A percentile compares a stretch with the other conserved stretches of the same genome.
These are phyloP conservation scores for Hemicentrotus pulcherrimus DNA, from an alignment of 35 echinoderm and acorn worm genomes.

Conservation along the genomic window DNA sequence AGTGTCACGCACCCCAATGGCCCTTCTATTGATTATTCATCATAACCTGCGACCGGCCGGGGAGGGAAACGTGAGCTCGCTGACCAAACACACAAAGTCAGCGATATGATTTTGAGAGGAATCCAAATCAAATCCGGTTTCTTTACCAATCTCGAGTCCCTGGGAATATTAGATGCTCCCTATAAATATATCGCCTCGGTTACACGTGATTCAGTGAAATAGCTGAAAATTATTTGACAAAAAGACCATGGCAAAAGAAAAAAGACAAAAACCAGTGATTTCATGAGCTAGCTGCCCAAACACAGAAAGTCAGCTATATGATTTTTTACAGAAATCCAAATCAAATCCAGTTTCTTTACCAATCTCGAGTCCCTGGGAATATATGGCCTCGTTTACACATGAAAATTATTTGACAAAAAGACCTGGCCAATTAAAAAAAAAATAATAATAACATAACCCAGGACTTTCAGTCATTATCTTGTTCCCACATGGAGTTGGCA, in stretches of 20 bases:
- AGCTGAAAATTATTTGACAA: too few species aligned
- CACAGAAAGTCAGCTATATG: neutral
- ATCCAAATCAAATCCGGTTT: neutral
- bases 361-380: neutral
- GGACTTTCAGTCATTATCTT: too few species aligned
- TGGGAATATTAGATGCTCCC: neutral
- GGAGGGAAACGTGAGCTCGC: neutral
- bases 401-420: too few species aligned
- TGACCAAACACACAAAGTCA: neutral
- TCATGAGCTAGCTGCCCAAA: neutral
- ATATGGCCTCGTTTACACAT: too few species aligned
- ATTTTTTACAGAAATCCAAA: neutral
- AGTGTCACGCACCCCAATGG: neutral
- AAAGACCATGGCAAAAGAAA: too few species aligned
- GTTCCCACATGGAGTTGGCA: too few species aligned
- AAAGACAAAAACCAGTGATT: too few species aligned
- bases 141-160: neutral
- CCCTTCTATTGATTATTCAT: conserved; percentile 12
- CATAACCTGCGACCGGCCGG: neutral
- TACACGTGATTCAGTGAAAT: too few species aligned
- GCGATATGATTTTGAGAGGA: neutral
- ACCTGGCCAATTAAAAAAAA: too few species aligned
- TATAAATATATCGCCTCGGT: neutral
- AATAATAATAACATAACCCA: too few species aligned
- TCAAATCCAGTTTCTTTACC: neutral